These are phyloP conservation scores for Tipula confusa DNA, from an alignment of 2,888 invertebrate genomes.

Conservation along the genomic window DNA sequence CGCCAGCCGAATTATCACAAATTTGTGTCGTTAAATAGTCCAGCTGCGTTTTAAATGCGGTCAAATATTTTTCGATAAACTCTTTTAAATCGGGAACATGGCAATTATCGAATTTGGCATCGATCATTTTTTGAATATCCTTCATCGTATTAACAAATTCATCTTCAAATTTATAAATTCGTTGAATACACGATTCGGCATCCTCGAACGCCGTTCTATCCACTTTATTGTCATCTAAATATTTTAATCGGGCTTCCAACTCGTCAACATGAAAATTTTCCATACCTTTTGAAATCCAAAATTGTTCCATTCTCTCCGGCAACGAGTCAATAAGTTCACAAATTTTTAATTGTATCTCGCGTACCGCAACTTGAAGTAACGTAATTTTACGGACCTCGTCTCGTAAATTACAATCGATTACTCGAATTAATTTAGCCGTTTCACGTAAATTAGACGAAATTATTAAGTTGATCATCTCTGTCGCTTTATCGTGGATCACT, in stretches of 20 bases:
- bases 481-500: not conserved
- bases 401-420: not conserved
- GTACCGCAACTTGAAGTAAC: not conserved
- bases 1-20: conserved; percentile 44
- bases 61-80: conserved; percentile 39
- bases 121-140: conserved; percentile 48
- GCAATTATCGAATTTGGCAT: conserved; percentile 45
- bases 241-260: conserved; percentile 40
- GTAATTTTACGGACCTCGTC: not conserved
- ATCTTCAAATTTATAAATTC: conserved; percentile 36
- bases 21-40: conserved; percentile 33
- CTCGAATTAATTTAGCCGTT: not conserved
- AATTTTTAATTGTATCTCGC: not conserved
- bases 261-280: conserved; percentile 36
- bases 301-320: not conserved
- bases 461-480: not conserved
- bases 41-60: not conserved
- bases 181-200: not conserved
- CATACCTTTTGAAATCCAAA: not conserved
- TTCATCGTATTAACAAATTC: conserved; percentile 44
- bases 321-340: not conserved
- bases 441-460: not conserved
- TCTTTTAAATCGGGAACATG: conserved; percentile 46
- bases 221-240: conserved; percentile 38
- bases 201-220: conserved; percentile 34